A percentile compares a stretch with the other conserved stretches of the same genome.
Conservation (phyloP, 1,140 invertebrate species). For the Magallana gigas region DNA sequence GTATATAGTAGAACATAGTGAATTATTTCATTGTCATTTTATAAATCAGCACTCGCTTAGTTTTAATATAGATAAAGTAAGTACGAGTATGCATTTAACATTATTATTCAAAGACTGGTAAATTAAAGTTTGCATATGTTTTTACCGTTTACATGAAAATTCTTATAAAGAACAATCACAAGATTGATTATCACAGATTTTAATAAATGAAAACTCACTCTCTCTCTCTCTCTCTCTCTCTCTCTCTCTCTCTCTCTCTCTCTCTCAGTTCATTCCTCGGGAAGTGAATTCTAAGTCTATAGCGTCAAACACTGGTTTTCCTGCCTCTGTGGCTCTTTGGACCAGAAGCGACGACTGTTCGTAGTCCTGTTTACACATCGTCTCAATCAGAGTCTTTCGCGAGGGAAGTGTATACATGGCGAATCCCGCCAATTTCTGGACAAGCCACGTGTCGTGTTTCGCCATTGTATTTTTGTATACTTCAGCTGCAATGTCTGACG, state of each 20-base stretch:
- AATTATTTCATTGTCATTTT: too few species aligned
- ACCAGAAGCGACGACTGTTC: slow-evolving; percentile 81
- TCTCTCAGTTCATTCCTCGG: neutral
- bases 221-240: too few species aligned
- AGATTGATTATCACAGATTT: neutral
- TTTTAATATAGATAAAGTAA: too few species aligned
- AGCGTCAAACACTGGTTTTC: slow-evolving; percentile 85
- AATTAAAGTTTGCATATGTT: too few species aligned
- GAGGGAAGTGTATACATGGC: slow-evolving; percentile 93
- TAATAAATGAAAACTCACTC: too few species aligned
- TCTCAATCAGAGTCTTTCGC: slow-evolving; percentile 82
- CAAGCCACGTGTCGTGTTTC: slow-evolving; percentile 89
- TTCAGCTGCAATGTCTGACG: slow-evolving; percentile 87
- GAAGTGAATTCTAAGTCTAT: neutral
- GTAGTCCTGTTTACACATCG: slow-evolving; percentile 77
- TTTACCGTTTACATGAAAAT: too few species aligned
- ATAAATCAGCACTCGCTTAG: too few species aligned
- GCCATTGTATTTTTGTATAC: slow-evolving; percentile 91
- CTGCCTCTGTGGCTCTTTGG: slow-evolving; percentile 85
- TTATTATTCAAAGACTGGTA: too few species aligned
- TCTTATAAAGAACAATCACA: neutral
- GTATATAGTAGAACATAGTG: too few species aligned
- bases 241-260: too few species aligned
- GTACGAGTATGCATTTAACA: too few species aligned
- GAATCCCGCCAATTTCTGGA: slow-evolving; percentile 84